Conservation (phyloP, 2,888 invertebrate genomes). For the Ryuthela nishihirai region DNA sequence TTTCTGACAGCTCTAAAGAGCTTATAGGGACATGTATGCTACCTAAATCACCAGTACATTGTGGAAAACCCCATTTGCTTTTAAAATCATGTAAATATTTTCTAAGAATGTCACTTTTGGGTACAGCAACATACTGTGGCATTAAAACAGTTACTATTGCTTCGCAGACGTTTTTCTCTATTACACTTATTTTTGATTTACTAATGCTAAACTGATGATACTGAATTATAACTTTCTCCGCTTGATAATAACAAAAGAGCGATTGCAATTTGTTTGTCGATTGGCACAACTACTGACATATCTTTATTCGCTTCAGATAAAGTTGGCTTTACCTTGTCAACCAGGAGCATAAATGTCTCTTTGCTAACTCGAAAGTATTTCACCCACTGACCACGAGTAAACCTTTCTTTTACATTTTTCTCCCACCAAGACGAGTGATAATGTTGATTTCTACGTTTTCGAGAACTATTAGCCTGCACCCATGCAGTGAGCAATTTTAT, state of each 20-base stretch:
- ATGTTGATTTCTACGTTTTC: too few relatives aligned
- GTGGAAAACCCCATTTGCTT: constrained; percentile 19
- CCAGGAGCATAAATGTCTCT: too few relatives aligned
- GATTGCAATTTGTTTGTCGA: constrained; percentile 12
- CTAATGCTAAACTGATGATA: constrained; percentile 3
- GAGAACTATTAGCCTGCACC: too few relatives aligned
- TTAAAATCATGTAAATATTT: constrained; percentile 9
- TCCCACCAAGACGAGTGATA: too few relatives aligned
- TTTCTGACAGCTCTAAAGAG: constrained; percentile 8
- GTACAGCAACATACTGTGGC: constrained; percentile 16
- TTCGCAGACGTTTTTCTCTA: constrained; percentile 6
- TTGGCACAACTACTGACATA: too few relatives aligned
- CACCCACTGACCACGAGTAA: too few relatives aligned
- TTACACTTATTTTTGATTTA: neutral
- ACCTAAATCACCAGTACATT: constrained; percentile 14
- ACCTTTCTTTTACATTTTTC: too few relatives aligned
- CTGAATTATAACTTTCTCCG: constrained; percentile 8
- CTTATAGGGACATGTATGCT: constrained; percentile 11
- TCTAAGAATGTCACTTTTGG: neutral
- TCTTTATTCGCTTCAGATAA: too few relatives aligned
- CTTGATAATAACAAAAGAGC: constrained; percentile 8
- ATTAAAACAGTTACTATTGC: constrained; percentile 10
- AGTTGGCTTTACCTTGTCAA: too few relatives aligned
- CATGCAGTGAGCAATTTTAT: too few relatives aligned
- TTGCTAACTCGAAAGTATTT: too few relatives aligned